Evolutionary conservation across 1,140 invertebrate genomes (phyloP).

Genomic region (Doryteuthis pealeii): DNA sequence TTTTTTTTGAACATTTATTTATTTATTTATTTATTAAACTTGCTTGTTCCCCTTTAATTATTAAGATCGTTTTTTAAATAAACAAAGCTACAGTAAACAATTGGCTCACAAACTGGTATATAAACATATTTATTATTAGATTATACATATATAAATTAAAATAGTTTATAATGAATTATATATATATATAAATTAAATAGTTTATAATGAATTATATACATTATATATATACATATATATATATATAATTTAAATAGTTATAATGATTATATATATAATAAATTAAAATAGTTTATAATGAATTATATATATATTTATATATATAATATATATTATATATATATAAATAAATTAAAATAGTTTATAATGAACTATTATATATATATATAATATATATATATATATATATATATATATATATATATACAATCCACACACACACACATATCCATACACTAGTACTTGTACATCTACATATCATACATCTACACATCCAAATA

Average conservation of each 20-base stretch:
- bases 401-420: neutral
- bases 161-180: neutral
- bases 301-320: neutral
- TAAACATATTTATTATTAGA: neutral
- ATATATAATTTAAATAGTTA: neutral
- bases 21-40: too few species aligned
- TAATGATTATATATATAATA: neutral
- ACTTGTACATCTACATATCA: too few species aligned
- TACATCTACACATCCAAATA: too few species aligned
- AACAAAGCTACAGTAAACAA: too few species aligned
- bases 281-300: neutral
- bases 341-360: neutral
- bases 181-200: neutral
- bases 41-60: too few species aligned
- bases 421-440: too few species aligned
- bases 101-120: too few species aligned
- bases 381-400: conserved; percentile 1
- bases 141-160: neutral
- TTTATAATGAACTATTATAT: neutral
- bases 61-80: too few species aligned
- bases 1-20: too few species aligned
- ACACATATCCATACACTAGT: too few species aligned
- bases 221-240: conserved; percentile 1
- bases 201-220: neutral
- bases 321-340: neutral